These are phyloP conservation scores for Cettia cetti DNA, from an alignment of 2,113 vertebrate genomes.

Conservation along the genomic window DNA sequence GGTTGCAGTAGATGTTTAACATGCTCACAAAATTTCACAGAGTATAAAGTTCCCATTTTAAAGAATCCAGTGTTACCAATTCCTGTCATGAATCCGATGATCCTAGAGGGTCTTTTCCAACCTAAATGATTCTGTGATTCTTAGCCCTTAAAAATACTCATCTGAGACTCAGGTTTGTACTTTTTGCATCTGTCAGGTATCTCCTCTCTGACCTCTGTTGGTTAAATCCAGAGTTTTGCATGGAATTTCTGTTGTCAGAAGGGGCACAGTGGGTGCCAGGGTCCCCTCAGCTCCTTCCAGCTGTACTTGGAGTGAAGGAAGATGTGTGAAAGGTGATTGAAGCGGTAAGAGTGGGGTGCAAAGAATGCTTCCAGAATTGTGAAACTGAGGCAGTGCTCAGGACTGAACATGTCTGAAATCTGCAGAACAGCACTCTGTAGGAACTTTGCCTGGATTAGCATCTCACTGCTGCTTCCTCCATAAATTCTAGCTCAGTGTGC, in stretches of 20 bases:
- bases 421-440: background rate
- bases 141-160: background rate
- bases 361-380: background rate
- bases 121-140: background rate
- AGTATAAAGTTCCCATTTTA: background rate
- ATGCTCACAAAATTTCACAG: background rate
- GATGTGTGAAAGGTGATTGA: background rate
- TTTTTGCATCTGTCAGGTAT: background rate
- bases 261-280: background rate
- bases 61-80: background rate
- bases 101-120: background rate
- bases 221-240: background rate
- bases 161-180: background rate
- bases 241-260: background rate
- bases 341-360: background rate
- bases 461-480: background rate
- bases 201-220: background rate
- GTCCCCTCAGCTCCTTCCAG: background rate
- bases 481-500: background rate
- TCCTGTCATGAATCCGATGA: fast-evolving
- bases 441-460: background rate
- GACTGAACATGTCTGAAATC: background rate
- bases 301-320: background rate
- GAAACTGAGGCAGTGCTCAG: background rate
- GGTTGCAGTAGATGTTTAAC: background rate